A percentile compares a stretch with the other conserved stretches of the same genome.
phyloP scores from a whole-genome alignment of 2,113 vertebrate species.

The Ceyx margarethae region DNA sequence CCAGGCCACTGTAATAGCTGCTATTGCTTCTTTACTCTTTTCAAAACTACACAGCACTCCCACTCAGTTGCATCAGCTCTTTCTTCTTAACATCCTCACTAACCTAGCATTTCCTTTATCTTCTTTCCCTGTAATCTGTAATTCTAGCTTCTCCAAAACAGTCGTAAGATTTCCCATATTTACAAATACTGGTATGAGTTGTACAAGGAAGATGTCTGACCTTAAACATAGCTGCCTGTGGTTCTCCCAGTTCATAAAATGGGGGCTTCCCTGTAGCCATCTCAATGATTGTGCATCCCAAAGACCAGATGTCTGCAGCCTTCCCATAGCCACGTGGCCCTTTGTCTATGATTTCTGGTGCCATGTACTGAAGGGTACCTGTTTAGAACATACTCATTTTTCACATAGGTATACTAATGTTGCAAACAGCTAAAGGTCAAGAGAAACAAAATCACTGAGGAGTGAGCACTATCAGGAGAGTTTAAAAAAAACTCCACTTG shows the following conservation, averaged over 20 bases:
- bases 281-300: conserved; percentile 98
- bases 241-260: conserved; percentile 96
- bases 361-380: conserved; percentile 99
- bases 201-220: conserved; percentile 67
- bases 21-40: background rate
- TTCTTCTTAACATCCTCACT: background rate
- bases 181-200: background rate
- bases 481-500: background rate
- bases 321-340: conserved; percentile 96
- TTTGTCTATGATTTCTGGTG: conserved; percentile 98
- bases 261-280: conserved; percentile 98
- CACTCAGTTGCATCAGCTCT: background rate
- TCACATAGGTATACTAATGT: background rate
- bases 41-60: background rate
- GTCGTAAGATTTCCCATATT: background rate
- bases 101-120: background rate
- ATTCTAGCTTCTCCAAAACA: background rate
- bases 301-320: conserved; percentile 97
- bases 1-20: background rate
- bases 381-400: conserved; percentile 31
- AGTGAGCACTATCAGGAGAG: background rate
- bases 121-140: background rate
- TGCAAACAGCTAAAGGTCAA: background rate
- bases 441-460: background rate
- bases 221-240: conserved; percentile 99